phyloP scores from a whole-genome alignment of 1,140 invertebrate genomes.

The Zaprionus taronus region DNA sequence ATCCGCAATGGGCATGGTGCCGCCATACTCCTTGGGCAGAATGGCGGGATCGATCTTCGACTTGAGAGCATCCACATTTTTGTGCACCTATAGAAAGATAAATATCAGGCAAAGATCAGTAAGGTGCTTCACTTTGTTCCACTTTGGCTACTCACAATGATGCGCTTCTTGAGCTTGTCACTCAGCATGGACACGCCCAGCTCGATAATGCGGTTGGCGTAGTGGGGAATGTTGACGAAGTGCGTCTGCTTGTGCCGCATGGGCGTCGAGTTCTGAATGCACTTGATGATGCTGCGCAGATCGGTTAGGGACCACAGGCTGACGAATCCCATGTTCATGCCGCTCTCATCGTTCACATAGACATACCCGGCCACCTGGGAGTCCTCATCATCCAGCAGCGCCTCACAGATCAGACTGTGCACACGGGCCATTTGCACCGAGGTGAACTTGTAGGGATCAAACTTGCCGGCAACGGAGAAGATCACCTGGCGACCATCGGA shows the following conservation, averaged over 20 bases:
- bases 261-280: slow-evolving; percentile 94
- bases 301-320: slow-evolving; percentile 92
- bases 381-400: slow-evolving; percentile 91
- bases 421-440: slow-evolving; percentile 91
- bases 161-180: slow-evolving; percentile 91
- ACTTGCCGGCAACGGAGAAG: slow-evolving; percentile 89
- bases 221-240: slow-evolving; percentile 92
- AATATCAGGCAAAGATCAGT: not conserved
- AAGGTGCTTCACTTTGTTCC: not conserved
- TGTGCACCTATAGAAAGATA: slow-evolving; percentile 87
- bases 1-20: slow-evolving; percentile 89
- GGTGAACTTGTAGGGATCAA: slow-evolving; percentile 90
- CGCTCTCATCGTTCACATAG: slow-evolving; percentile 93
- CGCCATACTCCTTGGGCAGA: slow-evolving; percentile 94
- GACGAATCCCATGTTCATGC: slow-evolving; percentile 92
- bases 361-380: slow-evolving; percentile 92
- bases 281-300: slow-evolving; percentile 90
- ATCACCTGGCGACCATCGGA: slow-evolving; percentile 90
- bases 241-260: slow-evolving; percentile 94
- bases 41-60: slow-evolving; percentile 89
- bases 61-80: slow-evolving; percentile 88
- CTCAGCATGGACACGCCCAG: slow-evolving; percentile 91
- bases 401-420: slow-evolving; percentile 91
- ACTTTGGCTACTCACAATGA: slow-evolving; percentile 87
- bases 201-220: slow-evolving; percentile 91